Conservation (phyloP, 1,140 invertebrate genomes). For the Dreissena rostriformis region DNA sequence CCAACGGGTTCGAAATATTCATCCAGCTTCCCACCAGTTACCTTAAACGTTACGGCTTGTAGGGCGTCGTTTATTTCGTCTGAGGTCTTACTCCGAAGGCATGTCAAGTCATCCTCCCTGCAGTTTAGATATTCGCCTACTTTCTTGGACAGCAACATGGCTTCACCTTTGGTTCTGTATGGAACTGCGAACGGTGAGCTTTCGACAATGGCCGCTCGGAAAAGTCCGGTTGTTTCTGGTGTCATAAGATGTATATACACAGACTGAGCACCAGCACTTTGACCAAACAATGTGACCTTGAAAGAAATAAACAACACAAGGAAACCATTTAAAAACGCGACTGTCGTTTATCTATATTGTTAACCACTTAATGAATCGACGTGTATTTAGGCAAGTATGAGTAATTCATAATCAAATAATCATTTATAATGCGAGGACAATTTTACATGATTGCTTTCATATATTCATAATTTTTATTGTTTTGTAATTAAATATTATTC, state of each 20-base stretch:
- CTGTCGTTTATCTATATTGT: too few relatives aligned
- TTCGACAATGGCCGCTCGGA: conserved; percentile 61
- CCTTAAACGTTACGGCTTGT: conserved; percentile 32
- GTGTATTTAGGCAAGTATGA: too few relatives aligned
- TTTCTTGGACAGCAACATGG: conserved; percentile 40
- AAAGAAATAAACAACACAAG: not conserved
- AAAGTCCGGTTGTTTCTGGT: conserved; percentile 40
- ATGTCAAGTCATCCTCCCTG: conserved; percentile 1
- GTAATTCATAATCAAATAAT: too few relatives aligned
- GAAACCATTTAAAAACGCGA: not conserved
- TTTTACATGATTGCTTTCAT: too few relatives aligned
- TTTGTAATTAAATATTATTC: too few relatives aligned
- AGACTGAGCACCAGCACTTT: conserved; percentile 71
- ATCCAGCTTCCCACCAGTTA: conserved; percentile 59
- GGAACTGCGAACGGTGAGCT: conserved; percentile 65
- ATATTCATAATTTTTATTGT: too few relatives aligned
- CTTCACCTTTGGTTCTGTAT: conserved; percentile 60
- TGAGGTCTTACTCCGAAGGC: conserved; percentile 12
- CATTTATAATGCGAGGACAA: too few relatives aligned
- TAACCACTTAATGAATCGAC: too few relatives aligned
- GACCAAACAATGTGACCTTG: conserved; percentile 71
- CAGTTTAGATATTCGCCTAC: conserved; percentile 26
- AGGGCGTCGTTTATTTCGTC: conserved; percentile 42
- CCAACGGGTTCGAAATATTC: conserved; percentile 68
- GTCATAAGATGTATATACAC: conserved; percentile 61